Evolutionary conservation across 2,113 vertebrate species (phyloP), one percentile per base, ranked within the genome.

Genomic region (Hyaena hyaena): DNA sequence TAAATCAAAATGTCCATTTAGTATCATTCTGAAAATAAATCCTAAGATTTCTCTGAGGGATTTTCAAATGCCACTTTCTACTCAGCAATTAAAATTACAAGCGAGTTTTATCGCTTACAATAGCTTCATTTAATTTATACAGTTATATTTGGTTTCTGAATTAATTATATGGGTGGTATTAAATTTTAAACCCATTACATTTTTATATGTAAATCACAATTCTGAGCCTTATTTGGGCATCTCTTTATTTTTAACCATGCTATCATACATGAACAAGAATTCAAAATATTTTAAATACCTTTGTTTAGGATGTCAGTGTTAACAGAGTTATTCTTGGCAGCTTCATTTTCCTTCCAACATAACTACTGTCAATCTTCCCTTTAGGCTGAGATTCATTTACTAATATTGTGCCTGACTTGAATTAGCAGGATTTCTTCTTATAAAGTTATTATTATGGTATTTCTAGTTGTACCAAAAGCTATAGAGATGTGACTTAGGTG

Each of bases 91-190:
- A 88, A 96, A 95, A 94, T 95, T 97, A 90, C 21, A 48, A 85
- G 1, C 33, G 82, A 90, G n/a, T 83, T 98, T 97, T 98, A 97
- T 90, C 97, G 82, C 80, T 95, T 89, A 92, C 73, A 92, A 97
- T 97, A 95, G 2, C 19, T 96, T 96, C 68, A 93, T 96, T 98
- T 96, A 86, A 97, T 96, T 97, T 96, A 73, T 63, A 80, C 19
- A 43, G 4, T 16, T 95, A 98, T 97, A 89, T 94, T 97, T 97
- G 50, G n/a, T 90, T 97, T 96, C 68, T 97, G 89, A 97, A 98
- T 98, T 95, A 98, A 94, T 97, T 97, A n/a, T 82, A 74, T 63
- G 39, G 63, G 89, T 84, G 39, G 28, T 77, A 92, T 97, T 96
- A 93, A 95, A 97, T 91, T 97, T 80, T 80, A 96, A 73, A 26